Base-by-base conservation (phyloP, 1,140 invertebrate genomes). In the Aleiodes sp. region DNA sequence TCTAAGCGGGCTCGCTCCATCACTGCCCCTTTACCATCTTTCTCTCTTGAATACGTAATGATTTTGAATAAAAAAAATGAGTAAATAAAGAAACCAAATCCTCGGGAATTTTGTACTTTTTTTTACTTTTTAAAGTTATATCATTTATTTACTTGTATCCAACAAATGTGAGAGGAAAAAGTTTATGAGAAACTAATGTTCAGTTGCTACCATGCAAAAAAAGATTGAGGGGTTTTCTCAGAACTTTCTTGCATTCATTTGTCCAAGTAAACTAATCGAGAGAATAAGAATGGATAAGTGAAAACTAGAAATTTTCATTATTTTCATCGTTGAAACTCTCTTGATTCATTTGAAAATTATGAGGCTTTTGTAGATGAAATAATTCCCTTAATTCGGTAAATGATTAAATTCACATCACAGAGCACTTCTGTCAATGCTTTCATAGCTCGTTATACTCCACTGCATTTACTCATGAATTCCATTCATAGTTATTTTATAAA, bases 171-270 rank as follows among this genome's bases (percentile, higher is more conserved):
- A 19, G 37, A 10, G 43, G 52, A 31, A 21, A 46, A 46, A 41
- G 52, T 16, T 33, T 65, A 33, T 28, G 26, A 56, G 63, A 52
- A 39, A 43, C 29, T 33, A 57, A 65, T 65, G 43, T 31, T 31
- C 28, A 28, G 14, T 21, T n/a, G 24, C 24, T 46, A 46, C 52
- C 26, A 21, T 14, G 1, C 39, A 12, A 31, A 28, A 31, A 65
- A 41, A 57, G 31, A 33, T 31, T 46, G 35, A 65, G 29, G 35
- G 57, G 28, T 57, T 56, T 65, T 65, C 16, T n/a, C 28, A 3
- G 14, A 35, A 21, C 21, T 14, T 65, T 65, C 46, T 65, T 65
- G 16, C 31, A 14, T 21, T 65, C 46, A 57, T 65, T 65, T 65
- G 46, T 65, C 57, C 46, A 52, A 21, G 19, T 16, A 16, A 43